Base-by-base conservation (phyloP, 2,888 invertebrate species). In the Ctena decussata region DNA sequence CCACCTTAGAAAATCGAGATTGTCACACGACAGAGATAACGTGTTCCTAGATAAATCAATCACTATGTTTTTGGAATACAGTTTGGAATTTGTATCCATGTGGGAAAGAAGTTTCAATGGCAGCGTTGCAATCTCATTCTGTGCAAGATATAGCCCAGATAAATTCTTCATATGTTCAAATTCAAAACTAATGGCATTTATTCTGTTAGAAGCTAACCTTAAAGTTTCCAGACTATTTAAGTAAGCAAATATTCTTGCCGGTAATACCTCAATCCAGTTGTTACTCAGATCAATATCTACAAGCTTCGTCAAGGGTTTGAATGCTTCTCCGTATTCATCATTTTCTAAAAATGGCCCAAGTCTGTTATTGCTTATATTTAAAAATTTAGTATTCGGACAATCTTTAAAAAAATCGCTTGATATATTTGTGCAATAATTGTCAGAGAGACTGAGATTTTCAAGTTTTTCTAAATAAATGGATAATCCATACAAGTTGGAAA, bases 41-140 rank as follows among this genome's bases (percentile, higher is more conserved):
- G 74, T 15, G 46, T 87, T 87, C n/a, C 80, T 70, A 0, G 49
- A 39, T 18, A 87, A 30, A 70, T 84, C 77, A 15, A 87, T 77
- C 0, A 53, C 21, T 39, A 87, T 80, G 0, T 18, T 1, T 11
- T 18, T 21, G 0, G 32, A 35, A 37, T 32, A 12, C 0, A 11
- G 41, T 21, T 49, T 60, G 5, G 57, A 41, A 2, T 80, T 41
- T 18, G 18, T 30, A 12, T 77, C 73, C 15, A 86, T 37, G n/a
- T 74, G 77, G 5, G 12, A 21, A 27, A 37, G 39, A 12, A 82
- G 39, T 0, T 41, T 18, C 8, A 5, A n/a, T 0, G 77, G 79
- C n/a, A 86, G 46, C 2, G 41, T 44, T 41, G 60, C 46, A 27
- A 86, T 53, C 27, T 49, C 27, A 49, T 86, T 86, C 1, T 12